Base-by-base conservation (phyloP, 1,140 invertebrate species). In the Achroia grisella region DNA sequence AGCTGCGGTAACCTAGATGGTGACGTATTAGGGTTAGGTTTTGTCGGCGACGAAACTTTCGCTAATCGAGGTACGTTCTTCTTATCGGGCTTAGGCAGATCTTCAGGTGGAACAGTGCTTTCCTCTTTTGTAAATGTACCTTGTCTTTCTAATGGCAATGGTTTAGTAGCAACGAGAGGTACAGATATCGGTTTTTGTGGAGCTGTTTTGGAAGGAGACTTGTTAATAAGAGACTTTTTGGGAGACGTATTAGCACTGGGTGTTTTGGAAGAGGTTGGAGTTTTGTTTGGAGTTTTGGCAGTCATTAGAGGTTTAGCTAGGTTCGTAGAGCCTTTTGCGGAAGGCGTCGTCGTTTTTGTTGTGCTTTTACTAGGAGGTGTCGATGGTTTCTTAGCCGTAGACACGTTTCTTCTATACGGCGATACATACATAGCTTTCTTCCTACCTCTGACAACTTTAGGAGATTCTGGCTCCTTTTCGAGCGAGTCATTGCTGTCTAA, bases 51-150 rank as follows among this genome's bases (percentile, higher is more conserved):
- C 1, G 62, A 62, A 1, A 68, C 58, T 32, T 83, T 86, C 0
- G 62, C 56, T 1, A 65, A 31, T 40, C 78, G 72, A 3, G 71
- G 53, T n/a, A 62, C 56, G n/a, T 63, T 54, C 54, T 86, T 86
- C 14, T 85, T 87, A 11, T 86, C 71, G 1, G 87, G 79, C 11
- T 85, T 74, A 1, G 83, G 77, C 11, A 86, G 59, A 12, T 75
- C 55, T 53, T 84, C 78, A 1, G 87, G 71, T 4, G 87, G 86
- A 4, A 83, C 63, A 15, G 72, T 76, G 48, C 78, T 84, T 55
- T 94, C 92, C 52, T 96, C 94, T 77, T 96, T 96, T 0, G 93
- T 94, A 69, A 97, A 97, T 0, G 95, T 97, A 13, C 93, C 94
- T 73, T 97, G 94, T 30, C 95, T 89, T 40, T 93, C 92, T 6